phyloP scores from a whole-genome alignment of 1,140 invertebrate genomes.

The Metopolophium dirhodum region DNA sequence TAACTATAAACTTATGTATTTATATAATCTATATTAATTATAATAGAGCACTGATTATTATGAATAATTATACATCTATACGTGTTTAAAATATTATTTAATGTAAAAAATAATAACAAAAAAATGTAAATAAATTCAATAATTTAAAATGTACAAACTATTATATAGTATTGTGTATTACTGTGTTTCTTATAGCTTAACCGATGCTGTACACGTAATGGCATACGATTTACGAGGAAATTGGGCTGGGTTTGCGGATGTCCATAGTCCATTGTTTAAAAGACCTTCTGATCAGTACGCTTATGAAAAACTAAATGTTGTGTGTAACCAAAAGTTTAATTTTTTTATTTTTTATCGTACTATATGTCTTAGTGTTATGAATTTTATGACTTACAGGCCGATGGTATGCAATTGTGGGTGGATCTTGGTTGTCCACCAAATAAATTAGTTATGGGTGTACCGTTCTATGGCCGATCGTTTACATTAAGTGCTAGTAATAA shows the following conservation, averaged over 20 bases:
- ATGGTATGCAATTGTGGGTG: conserved; percentile 84
- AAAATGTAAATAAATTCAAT: not conserved
- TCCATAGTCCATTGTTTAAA: conserved; percentile 83
- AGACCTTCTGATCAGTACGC: conserved; percentile 85
- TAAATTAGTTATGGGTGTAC: conserved; percentile 80
- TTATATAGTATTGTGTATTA: not conserved
- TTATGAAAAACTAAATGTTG: conserved; percentile 86
- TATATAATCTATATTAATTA: no score
- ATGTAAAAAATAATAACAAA: not conserved
- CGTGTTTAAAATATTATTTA: not conserved
- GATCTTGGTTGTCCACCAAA: conserved; percentile 84
- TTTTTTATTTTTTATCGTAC: not conserved
- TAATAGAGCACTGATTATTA: no score
- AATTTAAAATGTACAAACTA: not conserved
- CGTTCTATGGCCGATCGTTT: conserved; percentile 67
- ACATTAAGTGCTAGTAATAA: conserved; percentile 73
- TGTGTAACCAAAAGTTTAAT: conserved; percentile 64
- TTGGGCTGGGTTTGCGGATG: conserved; percentile 89
- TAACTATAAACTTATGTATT: not conserved
- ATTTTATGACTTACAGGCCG: conserved; percentile 70
- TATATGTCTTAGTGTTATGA: not conserved
- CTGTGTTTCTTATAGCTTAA: conserved; percentile 58
- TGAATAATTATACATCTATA: no score
- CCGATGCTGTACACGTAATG: conserved; percentile 89
- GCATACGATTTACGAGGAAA: conserved; percentile 90